Conservation (phyloP, 2,888 invertebrate genomes). For the Drosophila paranaensis region DNA sequence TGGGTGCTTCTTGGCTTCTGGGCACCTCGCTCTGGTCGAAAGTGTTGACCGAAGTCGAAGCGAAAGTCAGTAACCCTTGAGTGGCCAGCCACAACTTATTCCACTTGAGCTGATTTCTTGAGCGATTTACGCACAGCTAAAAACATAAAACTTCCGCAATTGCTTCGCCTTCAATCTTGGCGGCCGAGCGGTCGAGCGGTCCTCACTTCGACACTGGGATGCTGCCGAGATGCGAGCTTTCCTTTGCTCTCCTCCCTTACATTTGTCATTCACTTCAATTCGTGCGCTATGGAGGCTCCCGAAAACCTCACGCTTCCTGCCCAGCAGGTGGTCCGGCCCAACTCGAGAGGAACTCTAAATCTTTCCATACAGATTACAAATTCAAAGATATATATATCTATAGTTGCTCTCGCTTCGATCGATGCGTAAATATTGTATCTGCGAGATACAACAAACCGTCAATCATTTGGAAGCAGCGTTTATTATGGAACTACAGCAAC, state of each 20-base stretch:
- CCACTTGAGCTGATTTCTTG: constrained; percentile 79
- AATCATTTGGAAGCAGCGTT: constrained; percentile 76
- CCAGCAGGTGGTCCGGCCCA: constrained; percentile 79
- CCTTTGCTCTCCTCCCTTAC: constrained; percentile 34
- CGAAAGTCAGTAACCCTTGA: constrained; percentile 53
- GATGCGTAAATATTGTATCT: constrained; percentile 56
- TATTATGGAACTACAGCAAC: constrained; percentile 68
- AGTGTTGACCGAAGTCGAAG: constrained; percentile 70
- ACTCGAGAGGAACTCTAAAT: constrained; percentile 70
- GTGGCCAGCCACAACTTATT: constrained; percentile 74
- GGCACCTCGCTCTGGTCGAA: constrained; percentile 31
- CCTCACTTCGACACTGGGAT: constrained; percentile 22
- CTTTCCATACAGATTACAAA: constrained; percentile 26
- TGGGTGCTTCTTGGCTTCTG: constrained; percentile 16
- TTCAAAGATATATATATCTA: background rate
- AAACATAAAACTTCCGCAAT: constrained; percentile 80
- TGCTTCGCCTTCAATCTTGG: constrained; percentile 44
- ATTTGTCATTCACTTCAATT: constrained; percentile 49
- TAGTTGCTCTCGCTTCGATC: constrained; percentile 10
- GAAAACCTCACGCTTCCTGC: constrained; percentile 68
- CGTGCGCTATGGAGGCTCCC: constrained; percentile 4
- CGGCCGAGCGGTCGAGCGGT: constrained; percentile 1
- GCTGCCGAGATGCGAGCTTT: constrained; percentile 2
- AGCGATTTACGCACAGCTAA: constrained; percentile 79
- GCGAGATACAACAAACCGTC: constrained; percentile 67